Evolutionary conservation across 2,888 invertebrate genomes (phyloP), one percentile per base, ranked within the genome.

Genomic region (Drosophila emarginata): DNA sequence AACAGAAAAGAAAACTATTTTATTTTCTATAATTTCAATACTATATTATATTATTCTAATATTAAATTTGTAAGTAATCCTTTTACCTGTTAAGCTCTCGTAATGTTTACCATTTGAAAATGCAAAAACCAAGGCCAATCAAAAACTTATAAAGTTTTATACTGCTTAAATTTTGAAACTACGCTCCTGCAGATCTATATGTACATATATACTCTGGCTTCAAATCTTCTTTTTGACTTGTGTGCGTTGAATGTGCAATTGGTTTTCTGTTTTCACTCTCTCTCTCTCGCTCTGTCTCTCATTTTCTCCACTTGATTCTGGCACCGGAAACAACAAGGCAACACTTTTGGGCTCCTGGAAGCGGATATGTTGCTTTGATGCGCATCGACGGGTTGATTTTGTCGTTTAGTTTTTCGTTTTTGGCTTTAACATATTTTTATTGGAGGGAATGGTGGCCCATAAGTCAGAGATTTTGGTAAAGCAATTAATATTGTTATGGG

Each of bases 401-500:
- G 45, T 9, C 32, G 36, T 53, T 51, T 60, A 58, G 71, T 64
- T 58, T 51, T 51, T 50, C 53, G 64, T 72, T 72, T 71, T 64
- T 51, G 56, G 61, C 26, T 65, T 65, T 28, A 14, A 51, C 18
- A n/a, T 15, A 32, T 32, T 9, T 32, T 32, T 9, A 26, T 9
- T 32, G 32, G 7, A 4, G 9, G 32, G 32, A 26, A 6, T 45
- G 18, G 32, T 23, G 67, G 36, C 61, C 58, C 40, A 66, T 74
- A 78, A 75, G 83, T 68, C 75, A 76, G 74, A 76, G 45, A 45
- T 21, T 72, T 80, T 75, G 70, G 70, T 54, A 51, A 32, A 77
- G 85, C 73, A 82, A 84, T 87, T 84, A 84, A 82, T 85, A 80
- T 78, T 79, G 81, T 82, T 80, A 78, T 69, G 75, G 71, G 53